A percentile compares a stretch with the other conserved stretches of the same genome.
These are phyloP conservation scores for Ectropis grisescens DNA, from an alignment of 1,140 invertebrate genomes.

Conservation along the genomic window DNA sequence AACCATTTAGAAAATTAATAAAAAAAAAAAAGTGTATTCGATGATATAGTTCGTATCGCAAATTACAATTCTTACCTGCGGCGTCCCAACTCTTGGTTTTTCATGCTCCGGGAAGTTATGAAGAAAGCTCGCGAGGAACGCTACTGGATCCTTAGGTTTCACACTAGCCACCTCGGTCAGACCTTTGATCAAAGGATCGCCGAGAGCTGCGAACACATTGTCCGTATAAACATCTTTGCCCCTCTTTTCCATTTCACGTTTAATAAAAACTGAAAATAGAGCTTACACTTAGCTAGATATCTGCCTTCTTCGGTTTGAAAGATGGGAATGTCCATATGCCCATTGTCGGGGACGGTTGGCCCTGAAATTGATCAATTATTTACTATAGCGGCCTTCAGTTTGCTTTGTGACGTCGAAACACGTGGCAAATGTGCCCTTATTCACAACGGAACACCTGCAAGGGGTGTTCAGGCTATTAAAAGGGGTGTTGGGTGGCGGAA, in stretches of 20 bases:
- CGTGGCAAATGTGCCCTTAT: slow-evolving; percentile 30
- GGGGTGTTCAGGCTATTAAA: too few relatives aligned
- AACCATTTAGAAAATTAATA: too few relatives aligned
- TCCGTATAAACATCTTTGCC: slow-evolving; percentile 33
- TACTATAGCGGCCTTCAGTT: slow-evolving; percentile 36
- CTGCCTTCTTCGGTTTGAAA: slow-evolving; percentile 86
- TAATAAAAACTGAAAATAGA: slow-evolving; percentile 14
- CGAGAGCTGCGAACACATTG: slow-evolving; percentile 77
- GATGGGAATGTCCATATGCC: slow-evolving; percentile 76
- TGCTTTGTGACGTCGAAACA: slow-evolving; percentile 17
- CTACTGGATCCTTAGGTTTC: slow-evolving; percentile 85
- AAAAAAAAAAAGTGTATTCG: too few relatives aligned
- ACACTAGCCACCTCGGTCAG: slow-evolving; percentile 86
- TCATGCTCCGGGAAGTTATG: slow-evolving; percentile 78
- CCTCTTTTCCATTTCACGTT: slow-evolving; percentile 20
- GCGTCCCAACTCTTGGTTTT: slow-evolving; percentile 44
- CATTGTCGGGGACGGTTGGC: slow-evolving; percentile 67
- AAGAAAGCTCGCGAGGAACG: slow-evolving; percentile 85
- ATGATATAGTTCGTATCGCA: too few relatives aligned
- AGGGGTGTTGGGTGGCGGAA: slow-evolving; percentile 10
- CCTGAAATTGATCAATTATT: slow-evolving; percentile 63
- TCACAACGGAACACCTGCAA: slow-evolving; percentile 24
- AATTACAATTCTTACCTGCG: too few relatives aligned
- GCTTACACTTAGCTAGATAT: slow-evolving; percentile 85
- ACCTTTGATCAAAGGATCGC: slow-evolving; percentile 88